Base-by-base conservation (phyloP, 2,797 vertebrate genomes). In the Rhinichthys osculus region DNA sequence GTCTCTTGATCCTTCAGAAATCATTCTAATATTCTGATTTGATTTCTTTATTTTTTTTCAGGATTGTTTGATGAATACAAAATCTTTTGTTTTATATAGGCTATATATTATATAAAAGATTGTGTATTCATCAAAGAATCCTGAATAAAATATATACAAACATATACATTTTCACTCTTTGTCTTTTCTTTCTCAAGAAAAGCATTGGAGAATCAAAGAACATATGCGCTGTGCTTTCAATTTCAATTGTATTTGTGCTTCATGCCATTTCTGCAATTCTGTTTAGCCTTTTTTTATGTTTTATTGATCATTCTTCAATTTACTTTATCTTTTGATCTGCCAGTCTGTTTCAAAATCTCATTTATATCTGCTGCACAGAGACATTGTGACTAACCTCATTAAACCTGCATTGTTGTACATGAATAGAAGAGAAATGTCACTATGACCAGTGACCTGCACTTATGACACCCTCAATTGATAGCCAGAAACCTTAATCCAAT, bases 381-480 rank as follows among this genome's bases (percentile, higher is more conserved):
- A 85, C n/a, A 76, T 50, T 82, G 44, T 71, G 67, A 77, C 64
- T 59, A 64, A 84, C 72, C 85, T 87, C 83, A 87, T 89, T 90
- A 88, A 87, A 85, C 64, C 71, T 84, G 78, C 70, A 81, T 62
- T 81, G 40, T 74, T 81, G 38, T 21, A 44, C 66, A 79, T 78
- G 78, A 88, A 84, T 83, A 76, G 64, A 74, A 54, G 69, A 71
- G 47, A 87, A 86, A 87, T 84, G 81, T 85, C 81, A 77, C 50
- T 67, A 50, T 80, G 74, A 77, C 81, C 74, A 86, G 85, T 86
- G 85, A 81, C 84, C 80, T 87, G 78, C 47, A 80, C 78, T 81
- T 87, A 83, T 77, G 80, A 87, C 70, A 88, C 66, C 17, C 57
- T 42, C 71, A 82, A 44, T 38, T 13, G 33, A 44, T 66, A 54